Conservation (phyloP, 2,888 invertebrate species). For the Tachina fera region DNA sequence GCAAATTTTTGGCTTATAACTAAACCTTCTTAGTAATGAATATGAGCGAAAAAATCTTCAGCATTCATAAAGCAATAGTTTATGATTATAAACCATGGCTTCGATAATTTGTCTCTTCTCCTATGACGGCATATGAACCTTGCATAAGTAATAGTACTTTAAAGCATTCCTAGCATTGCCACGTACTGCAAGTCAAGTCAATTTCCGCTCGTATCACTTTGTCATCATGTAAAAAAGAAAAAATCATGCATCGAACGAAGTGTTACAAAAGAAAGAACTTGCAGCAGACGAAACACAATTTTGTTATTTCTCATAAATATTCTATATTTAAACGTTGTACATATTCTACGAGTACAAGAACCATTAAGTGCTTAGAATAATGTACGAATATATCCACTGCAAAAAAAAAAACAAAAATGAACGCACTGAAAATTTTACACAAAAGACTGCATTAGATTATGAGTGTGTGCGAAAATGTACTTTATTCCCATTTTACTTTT, state of each 20-base stretch:
- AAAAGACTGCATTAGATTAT: constrained; percentile 53
- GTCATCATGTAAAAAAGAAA: constrained; percentile 42
- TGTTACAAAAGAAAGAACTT: constrained; percentile 34
- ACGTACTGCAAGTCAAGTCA: constrained; percentile 63
- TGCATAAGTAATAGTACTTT: background rate
- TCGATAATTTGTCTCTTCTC: background rate
- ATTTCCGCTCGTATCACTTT: constrained; percentile 62
- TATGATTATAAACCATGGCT: background rate
- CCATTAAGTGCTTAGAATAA: constrained; percentile 53
- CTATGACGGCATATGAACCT: background rate
- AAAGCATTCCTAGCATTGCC: constrained; percentile 25
- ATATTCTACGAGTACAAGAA: constrained; percentile 41
- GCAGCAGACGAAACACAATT: constrained; percentile 26
- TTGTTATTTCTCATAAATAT: constrained; percentile 42
- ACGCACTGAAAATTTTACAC: constrained; percentile 45
- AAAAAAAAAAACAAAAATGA: constrained; percentile 22
- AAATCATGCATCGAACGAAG: constrained; percentile 6
- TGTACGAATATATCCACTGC: constrained; percentile 34
- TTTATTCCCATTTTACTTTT: constrained; percentile 20
- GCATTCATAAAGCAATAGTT: background rate
- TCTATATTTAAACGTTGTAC: constrained; percentile 35
- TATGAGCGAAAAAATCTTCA: background rate
- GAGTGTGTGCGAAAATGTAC: constrained; percentile 44
- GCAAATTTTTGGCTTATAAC: background rate
- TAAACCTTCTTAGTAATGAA: background rate